Evolutionary conservation across 2,113 vertebrate genomes (phyloP).

Genomic region (Calonectris borealis): DNA sequence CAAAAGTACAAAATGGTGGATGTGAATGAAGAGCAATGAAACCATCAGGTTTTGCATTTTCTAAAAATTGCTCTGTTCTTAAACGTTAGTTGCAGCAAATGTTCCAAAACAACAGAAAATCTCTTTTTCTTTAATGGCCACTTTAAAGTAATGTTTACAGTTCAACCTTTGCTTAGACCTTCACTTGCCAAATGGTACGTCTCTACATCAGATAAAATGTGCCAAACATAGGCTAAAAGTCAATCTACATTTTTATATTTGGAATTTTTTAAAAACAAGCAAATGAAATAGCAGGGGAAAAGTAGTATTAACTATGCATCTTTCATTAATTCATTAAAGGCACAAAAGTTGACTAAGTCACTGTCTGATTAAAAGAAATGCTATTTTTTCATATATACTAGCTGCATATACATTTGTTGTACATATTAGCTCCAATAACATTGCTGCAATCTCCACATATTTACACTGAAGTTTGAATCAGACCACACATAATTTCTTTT

Average conservation of each 20-base stretch:
- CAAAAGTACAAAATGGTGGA: neutral
- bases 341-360: neutral
- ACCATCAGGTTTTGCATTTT: neutral
- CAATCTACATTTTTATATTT: neutral
- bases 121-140: neutral
- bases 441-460: neutral
- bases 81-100: neutral
- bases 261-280: neutral
- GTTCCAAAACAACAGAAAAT: neutral
- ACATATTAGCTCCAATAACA: neutral
- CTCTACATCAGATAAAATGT: neutral
- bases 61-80: neutral
- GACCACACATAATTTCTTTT: neutral
- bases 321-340: neutral
- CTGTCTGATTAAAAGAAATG: neutral
- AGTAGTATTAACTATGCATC: neutral
- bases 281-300: neutral
- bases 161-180: neutral
- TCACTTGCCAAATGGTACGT: neutral
- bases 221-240: neutral
- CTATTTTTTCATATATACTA: neutral
- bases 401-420: neutral
- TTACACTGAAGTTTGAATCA: neutral
- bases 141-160: neutral
- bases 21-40: neutral